phyloP scores from a whole-genome alignment of 2,797 vertebrate species.

The Myotis myotis region DNA sequence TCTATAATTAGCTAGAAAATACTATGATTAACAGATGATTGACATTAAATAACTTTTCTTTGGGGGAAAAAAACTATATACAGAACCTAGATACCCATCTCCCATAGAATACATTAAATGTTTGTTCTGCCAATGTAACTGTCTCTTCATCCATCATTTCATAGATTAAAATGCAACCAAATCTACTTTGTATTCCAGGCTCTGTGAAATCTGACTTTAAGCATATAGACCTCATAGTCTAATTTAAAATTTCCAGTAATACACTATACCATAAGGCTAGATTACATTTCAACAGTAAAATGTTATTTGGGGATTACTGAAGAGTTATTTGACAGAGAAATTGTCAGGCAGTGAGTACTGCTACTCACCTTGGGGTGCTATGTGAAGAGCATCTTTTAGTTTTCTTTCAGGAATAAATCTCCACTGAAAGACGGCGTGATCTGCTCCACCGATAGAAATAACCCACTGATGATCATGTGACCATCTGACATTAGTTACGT shows the following conservation, averaged over 20 bases:
- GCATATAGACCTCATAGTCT: not conserved
- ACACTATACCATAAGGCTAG: not conserved
- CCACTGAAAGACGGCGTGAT: constrained; percentile 99
- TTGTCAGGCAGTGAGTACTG: not conserved
- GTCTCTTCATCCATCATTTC: not conserved
- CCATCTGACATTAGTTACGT: constrained; percentile 97
- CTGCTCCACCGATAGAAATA: constrained; percentile 97
- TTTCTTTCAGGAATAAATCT: constrained; percentile 97
- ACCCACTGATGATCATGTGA: constrained; percentile 99
- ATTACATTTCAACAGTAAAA: not conserved
- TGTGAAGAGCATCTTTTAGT: constrained; percentile 94
- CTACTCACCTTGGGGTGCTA: constrained; percentile 94
- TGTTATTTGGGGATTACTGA: not conserved
- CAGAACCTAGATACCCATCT: not conserved
- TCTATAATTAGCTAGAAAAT: constrained; percentile 26
- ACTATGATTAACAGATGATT: constrained; percentile 7
- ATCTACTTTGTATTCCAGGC: not conserved
- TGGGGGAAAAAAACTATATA: not conserved
- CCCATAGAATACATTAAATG: not conserved
- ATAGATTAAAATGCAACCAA: constrained; percentile 20
- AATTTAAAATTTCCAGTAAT: constrained; percentile 12
- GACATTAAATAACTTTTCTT: constrained; percentile 1
- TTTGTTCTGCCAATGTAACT: constrained; percentile 8
- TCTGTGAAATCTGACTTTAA: constrained; percentile 27
- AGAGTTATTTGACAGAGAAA: not conserved